A percentile compares a stretch with the other conserved stretches of the same genome.
Conservation (phyloP, 2,113 vertebrate genomes). For the Solenodon paradoxus region DNA sequence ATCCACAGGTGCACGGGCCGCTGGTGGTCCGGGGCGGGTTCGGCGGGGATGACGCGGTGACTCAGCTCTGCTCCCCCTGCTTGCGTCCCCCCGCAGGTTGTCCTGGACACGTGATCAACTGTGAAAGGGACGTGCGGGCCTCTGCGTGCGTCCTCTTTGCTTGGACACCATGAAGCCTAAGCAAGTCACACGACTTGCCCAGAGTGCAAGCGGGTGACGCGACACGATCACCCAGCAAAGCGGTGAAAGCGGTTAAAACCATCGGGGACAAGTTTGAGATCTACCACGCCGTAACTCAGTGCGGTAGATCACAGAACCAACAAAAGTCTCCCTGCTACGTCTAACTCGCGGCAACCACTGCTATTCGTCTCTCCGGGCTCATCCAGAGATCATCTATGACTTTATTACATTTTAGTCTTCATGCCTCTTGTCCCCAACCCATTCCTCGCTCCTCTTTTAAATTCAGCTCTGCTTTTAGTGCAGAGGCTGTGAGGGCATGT, state of each 20-base stretch:
- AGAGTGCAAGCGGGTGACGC: neutral
- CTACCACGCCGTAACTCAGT: accelerated
- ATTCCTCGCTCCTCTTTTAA: neutral
- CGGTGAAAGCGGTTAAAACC: accelerated
- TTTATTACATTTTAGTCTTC: neutral
- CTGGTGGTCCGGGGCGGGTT: neutral
- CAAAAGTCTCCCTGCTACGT: neutral
- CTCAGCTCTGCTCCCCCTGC: neutral
- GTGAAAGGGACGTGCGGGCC: no score
- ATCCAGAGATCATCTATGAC: neutral
- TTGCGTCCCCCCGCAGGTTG: accelerated
- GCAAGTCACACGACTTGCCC: neutral
- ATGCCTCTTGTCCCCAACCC: neutral
- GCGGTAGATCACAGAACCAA: no score
- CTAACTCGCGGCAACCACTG: accelerated
- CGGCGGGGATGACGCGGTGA: neutral
- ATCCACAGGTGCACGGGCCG: neutral
- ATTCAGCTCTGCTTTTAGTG: accelerated
- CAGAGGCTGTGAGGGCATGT: neutral
- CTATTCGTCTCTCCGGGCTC: neutral
- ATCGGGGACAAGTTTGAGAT: accelerated
- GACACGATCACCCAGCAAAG: accelerated
- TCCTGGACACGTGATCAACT: neutral
- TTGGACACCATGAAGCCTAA: neutral
- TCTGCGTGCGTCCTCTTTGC: neutral